Evolutionary conservation across 2,113 vertebrate species (phyloP).

Genomic region (Centropristis striata): DNA sequence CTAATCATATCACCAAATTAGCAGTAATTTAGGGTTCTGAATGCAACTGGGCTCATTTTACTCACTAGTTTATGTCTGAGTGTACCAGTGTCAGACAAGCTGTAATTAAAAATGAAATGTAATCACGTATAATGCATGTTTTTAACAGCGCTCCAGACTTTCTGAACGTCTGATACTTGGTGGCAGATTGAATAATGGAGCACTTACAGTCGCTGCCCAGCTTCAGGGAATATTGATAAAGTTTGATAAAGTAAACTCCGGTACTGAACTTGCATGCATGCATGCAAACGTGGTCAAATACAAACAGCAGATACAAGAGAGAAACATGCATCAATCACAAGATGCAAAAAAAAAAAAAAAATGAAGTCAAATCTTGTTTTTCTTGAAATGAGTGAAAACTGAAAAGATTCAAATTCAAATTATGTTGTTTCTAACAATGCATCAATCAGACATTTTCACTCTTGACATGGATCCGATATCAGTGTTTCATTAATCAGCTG

Average conservation of each 20-base stretch:
- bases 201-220: neutral
- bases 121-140: constrained; percentile 66
- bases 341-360: too few relatives aligned
- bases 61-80: constrained; percentile 64
- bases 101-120: constrained; percentile 77
- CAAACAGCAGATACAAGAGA: too few relatives aligned
- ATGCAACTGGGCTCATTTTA: constrained; percentile 63
- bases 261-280: too few relatives aligned
- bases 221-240: neutral
- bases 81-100: constrained; percentile 52
- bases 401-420: neutral
- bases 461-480: too few relatives aligned
- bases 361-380: too few relatives aligned
- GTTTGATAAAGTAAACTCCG: too few relatives aligned
- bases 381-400: too few relatives aligned
- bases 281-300: constrained; percentile 16
- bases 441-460: too few relatives aligned
- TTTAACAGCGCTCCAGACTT: constrained; percentile 52
- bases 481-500: too few relatives aligned
- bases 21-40: constrained; percentile 68
- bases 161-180: constrained; percentile 34
- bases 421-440: too few relatives aligned
- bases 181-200: constrained; percentile 25
- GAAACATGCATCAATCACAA: too few relatives aligned
- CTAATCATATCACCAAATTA: constrained; percentile 75